Evolutionary conservation across 2,888 invertebrate genomes (phyloP).

Genomic region (Alloplasta piceator): DNA sequence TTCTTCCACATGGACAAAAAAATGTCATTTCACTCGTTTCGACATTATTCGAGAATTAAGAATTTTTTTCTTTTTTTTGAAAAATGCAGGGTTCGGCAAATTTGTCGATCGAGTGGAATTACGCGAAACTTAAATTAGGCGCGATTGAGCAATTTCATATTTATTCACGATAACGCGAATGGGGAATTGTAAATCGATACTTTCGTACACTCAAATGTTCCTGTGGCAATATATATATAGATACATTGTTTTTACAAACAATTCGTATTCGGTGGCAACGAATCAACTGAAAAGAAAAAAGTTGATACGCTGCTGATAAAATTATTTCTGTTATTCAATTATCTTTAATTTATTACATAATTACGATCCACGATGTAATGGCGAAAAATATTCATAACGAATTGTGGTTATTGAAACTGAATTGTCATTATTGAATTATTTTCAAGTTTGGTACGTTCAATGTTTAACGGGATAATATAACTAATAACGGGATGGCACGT

Average conservation of each 20-base stretch:
- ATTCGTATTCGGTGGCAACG: too few species aligned
- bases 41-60: not conserved
- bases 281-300: not conserved
- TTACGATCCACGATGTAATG: too few species aligned
- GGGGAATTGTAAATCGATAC: too few species aligned
- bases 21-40: not conserved
- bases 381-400: too few species aligned
- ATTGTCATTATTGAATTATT: too few species aligned
- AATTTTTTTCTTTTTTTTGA: not conserved
- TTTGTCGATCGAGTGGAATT: too few species aligned
- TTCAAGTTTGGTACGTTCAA: not conserved
- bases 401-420: too few species aligned
- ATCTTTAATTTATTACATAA: too few species aligned
- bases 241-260: too few species aligned
- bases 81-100: too few species aligned
- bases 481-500: conserved; percentile 33
- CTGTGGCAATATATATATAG: not conserved
- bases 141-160: not conserved
- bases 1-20: not conserved
- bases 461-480: too few species aligned
- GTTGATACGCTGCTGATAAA: not conserved
- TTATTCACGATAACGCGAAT: not conserved
- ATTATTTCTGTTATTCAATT: too few species aligned
- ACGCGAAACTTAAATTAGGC: not conserved
- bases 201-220: not conserved